Evolutionary conservation across 2,888 invertebrate genomes (phyloP).

Genomic region (Drosophila longiperda): DNA sequence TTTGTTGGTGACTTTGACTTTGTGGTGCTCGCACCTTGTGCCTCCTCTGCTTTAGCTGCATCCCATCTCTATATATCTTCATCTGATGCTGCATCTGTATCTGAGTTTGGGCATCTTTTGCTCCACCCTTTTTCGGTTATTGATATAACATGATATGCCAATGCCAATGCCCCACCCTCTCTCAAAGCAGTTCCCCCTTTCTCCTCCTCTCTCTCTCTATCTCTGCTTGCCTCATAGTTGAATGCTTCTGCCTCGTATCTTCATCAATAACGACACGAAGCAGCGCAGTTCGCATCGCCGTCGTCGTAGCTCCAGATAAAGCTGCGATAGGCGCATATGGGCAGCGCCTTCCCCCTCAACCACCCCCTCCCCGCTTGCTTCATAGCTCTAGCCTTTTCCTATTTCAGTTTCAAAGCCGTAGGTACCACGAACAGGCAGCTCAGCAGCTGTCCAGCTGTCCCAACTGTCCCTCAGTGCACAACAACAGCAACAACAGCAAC

Average conservation of each 20-base stretch:
- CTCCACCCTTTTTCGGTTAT: constrained; percentile 85
- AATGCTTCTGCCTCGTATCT: constrained; percentile 70
- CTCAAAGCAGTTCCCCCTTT: neutral
- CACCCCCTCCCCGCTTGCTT: constrained; percentile 1
- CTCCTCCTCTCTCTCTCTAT: constrained; percentile 59
- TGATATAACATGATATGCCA: constrained; percentile 83
- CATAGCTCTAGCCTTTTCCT: constrained; percentile 29
- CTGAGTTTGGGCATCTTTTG: constrained; percentile 57
- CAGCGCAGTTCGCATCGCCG: constrained; percentile 59
- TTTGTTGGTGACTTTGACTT: neutral
- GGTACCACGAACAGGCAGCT: constrained; percentile 28
- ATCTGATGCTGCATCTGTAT: constrained; percentile 16
- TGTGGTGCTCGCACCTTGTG: constrained; percentile 28
- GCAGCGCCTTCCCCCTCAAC: constrained; percentile 47
- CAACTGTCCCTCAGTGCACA: constrained; percentile 35
- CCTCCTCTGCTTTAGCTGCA: constrained; percentile 25
- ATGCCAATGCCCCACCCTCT: constrained; percentile 30
- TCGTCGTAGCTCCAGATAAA: constrained; percentile 51
- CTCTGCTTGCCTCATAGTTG: constrained; percentile 26
- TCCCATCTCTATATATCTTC: constrained; percentile 25
- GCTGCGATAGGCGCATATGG: constrained; percentile 77
- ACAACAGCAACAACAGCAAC: constrained; percentile 7
- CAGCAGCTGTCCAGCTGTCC: constrained; percentile 35
- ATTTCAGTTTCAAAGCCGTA: constrained; percentile 40
- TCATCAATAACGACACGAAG: constrained; percentile 77